Evolutionary conservation across 2,888 invertebrate species (phyloP).

Genomic region (Chelonus formosanus): DNA sequence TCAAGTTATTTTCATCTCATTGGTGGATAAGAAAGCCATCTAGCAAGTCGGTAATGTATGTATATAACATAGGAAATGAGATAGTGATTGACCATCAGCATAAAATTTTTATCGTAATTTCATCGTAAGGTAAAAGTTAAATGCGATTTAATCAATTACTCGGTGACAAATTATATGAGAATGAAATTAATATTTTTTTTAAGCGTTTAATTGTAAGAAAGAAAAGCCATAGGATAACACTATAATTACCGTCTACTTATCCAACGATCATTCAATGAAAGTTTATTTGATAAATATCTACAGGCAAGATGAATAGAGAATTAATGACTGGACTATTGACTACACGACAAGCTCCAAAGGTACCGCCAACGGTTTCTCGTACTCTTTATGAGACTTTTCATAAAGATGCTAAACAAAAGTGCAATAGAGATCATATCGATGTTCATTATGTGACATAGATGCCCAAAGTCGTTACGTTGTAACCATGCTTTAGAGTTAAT

Average conservation of each 20-base stretch:
- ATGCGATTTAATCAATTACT: no score
- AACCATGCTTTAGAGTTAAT: no score
- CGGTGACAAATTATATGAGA: no score
- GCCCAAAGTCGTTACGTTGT: no score
- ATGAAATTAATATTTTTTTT: not conserved
- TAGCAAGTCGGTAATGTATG: no score
- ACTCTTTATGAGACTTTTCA: slow-evolving; percentile 24
- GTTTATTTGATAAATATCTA: slow-evolving; percentile 43
- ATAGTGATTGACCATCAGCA: no score
- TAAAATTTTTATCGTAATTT: no score
- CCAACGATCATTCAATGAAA: slow-evolving; percentile 53
- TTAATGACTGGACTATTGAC: slow-evolving; percentile 36
- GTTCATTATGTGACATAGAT: no score
- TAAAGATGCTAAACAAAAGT: slow-evolving; percentile 16
- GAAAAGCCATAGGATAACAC: slow-evolving; percentile 30
- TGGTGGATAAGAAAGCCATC: no score
- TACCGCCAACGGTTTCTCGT: slow-evolving; percentile 34
- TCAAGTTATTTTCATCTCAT: no score
- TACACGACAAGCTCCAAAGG: slow-evolving; percentile 39
- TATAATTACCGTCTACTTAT: slow-evolving; percentile 53
- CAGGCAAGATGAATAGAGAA: slow-evolving; percentile 41
- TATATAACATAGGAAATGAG: no score
- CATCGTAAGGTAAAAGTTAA: no score
- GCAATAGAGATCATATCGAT: not conserved
- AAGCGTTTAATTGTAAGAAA: not conserved